A percentile compares a stretch with the other conserved stretches of the same genome.
Conservation (phyloP, 2,797 vertebrate species). For the Meriones psammophilus region DNA sequence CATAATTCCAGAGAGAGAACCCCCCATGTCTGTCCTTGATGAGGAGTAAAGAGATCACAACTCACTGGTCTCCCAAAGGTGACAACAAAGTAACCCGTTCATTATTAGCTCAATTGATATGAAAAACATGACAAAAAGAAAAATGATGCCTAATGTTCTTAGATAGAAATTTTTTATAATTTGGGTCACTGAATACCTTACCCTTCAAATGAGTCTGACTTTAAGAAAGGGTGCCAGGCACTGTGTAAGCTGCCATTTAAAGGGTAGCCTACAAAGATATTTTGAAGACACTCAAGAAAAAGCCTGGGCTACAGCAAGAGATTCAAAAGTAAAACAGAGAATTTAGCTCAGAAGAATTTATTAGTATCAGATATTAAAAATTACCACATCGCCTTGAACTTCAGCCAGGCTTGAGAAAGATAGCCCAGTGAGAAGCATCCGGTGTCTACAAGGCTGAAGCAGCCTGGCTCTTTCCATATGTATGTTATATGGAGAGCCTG, state of each 20-base stretch:
- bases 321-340: slow-evolving; percentile 73
- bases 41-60: background rate
- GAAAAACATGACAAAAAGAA: slow-evolving; percentile 29
- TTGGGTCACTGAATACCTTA: background rate
- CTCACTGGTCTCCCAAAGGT: background rate
- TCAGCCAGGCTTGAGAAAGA: slow-evolving; percentile 7
- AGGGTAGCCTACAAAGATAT: slow-evolving; percentile 6
- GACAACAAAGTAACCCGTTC: background rate
- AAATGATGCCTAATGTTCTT: background rate
- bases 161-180: background rate
- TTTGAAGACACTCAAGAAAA: slow-evolving; percentile 60
- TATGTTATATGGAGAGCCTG: background rate
- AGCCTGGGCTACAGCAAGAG: slow-evolving; percentile 41
- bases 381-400: slow-evolving; percentile 56
- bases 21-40: background rate
- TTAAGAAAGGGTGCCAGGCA: background rate
- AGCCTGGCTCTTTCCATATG: background rate
- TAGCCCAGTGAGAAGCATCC: background rate
- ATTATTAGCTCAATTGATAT: background rate
- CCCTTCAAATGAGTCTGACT: background rate
- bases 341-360: slow-evolving; percentile 67
- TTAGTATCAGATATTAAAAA: slow-evolving; percentile 62
- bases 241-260: slow-evolving; percentile 9
- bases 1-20: background rate
- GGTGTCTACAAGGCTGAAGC: background rate